These are phyloP conservation scores for Deilephila porcellus DNA, from an alignment of 2,888 invertebrate genomes.

Conservation along the genomic window DNA sequence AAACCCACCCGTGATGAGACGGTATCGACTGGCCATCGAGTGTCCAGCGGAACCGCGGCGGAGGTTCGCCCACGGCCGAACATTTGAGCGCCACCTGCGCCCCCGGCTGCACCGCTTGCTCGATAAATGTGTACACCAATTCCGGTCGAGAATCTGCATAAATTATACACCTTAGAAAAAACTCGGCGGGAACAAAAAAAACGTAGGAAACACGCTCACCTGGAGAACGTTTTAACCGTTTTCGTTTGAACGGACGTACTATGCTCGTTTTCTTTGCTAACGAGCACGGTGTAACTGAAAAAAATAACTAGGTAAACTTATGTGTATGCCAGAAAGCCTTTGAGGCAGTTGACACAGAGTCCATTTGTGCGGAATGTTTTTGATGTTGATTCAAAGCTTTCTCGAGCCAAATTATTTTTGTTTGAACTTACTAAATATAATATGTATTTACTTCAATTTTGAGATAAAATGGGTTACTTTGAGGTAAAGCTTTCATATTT, in stretches of 20 bases:
- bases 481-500: background rate
- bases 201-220: constrained; percentile 61
- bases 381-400: constrained; percentile 27
- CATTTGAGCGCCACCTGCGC: constrained; percentile 93
- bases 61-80: constrained; percentile 93
- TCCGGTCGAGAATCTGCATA: constrained; percentile 90
- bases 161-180: constrained; percentile 40
- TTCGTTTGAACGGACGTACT: constrained; percentile 66
- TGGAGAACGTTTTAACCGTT: constrained; percentile 73
- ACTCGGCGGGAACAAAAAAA: constrained; percentile 42
- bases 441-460: background rate
- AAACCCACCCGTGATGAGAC: constrained; percentile 74
- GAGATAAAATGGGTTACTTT: background rate
- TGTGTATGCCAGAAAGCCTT: constrained; percentile 37
- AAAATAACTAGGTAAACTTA: constrained; percentile 54
- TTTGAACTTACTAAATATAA: background rate
- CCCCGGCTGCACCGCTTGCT: constrained; percentile 89
- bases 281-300: constrained; percentile 74
- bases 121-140: constrained; percentile 92
- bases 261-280: constrained; percentile 64
- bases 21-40: constrained; percentile 76
- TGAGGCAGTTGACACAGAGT: constrained; percentile 41
- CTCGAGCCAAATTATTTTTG: constrained; percentile 6
- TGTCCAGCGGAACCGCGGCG: constrained; percentile 85
- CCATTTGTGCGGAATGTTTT: constrained; percentile 42